Base-by-base conservation (phyloP, 2,113 vertebrate genomes). In the Isurus oxyrinchus region DNA sequence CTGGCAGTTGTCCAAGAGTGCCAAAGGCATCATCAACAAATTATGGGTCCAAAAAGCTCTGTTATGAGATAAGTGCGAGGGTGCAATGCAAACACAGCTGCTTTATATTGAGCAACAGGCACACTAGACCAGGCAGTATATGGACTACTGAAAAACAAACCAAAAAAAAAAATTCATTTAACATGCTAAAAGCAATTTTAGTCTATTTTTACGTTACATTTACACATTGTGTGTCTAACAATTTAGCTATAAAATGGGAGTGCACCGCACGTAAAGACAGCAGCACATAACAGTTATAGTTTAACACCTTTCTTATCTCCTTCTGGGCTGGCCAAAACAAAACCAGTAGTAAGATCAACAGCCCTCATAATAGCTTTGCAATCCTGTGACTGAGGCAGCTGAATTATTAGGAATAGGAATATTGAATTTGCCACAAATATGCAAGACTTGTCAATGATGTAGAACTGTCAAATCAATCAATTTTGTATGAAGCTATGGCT, bases 21-120 rank as follows among this genome's bases (percentile, higher is more conserved):
- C 94, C 94, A 95, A 69, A 72, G 94, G 94, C 94, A 95, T 95
- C 66, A 95, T 72, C 94, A 95, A 95, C 94, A 95, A 95, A 95
- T 95, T 95, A 95, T 95, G 67, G 67, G 94, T 95, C 94, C 94
- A 95, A 95, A 95, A 95, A 95, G 94, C 94, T 95, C 49, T 31
- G 94, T 95, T 72, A 69, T 95, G 49, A 55, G 94, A 95, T 95
- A 95, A 95, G 61, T 95, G 94, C 40, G 67, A 95, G 94, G 67
- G 94, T 72, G 40, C 94, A 95, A 95, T 72, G 67, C 94, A 95
- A 95, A 95, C 94, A 95, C 94, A 95, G 94, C 94, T 95, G 94
- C 94, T 95, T 67, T 53, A 53, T 95, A 72, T 95, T 72, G 94
- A 72, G 94, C 94, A 95, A 95, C 94, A 95, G 94, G 67, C 67